Conservation (phyloP, 1,140 invertebrate genomes). For the Drosophila burlai region DNA sequence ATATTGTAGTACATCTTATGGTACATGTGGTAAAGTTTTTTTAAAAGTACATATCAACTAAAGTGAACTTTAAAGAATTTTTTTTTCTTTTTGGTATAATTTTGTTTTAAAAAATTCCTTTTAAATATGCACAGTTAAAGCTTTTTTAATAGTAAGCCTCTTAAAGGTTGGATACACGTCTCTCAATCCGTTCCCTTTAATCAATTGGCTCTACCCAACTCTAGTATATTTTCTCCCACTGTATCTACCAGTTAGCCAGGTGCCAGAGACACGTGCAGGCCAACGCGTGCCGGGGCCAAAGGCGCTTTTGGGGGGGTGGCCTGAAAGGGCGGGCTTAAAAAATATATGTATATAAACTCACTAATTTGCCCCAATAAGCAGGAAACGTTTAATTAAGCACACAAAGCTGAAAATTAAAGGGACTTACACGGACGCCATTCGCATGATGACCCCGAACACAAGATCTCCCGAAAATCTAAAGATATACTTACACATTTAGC, state of each 20-base stretch:
- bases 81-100: background rate
- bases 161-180: background rate
- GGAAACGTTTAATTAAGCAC: constrained; percentile 39
- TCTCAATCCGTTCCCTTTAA: background rate
- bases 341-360: background rate
- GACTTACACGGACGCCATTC: constrained; percentile 34
- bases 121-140: background rate
- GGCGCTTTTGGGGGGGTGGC: background rate
- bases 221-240: background rate
- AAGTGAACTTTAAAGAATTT: background rate
- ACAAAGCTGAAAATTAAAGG: constrained; percentile 32
- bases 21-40: too few relatives aligned
- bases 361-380: constrained; percentile 54
- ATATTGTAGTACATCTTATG: background rate
- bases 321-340: constrained; percentile 11
- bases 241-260: constrained; percentile 39
- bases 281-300: constrained; percentile 42
- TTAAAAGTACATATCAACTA: too few relatives aligned
- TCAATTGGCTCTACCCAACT: too few relatives aligned
- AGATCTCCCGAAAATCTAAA: constrained; percentile 12
- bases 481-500: constrained; percentile 11
- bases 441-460: constrained; percentile 15
- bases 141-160: background rate
- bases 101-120: too few relatives aligned
- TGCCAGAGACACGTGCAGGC: constrained; percentile 66